Percentiles rank a stretch among this genome's conserved stretches.
These are phyloP conservation scores for Rachycentron canadum DNA, from an alignment of 2,797 vertebrate genomes.

Conservation along the genomic window DNA sequence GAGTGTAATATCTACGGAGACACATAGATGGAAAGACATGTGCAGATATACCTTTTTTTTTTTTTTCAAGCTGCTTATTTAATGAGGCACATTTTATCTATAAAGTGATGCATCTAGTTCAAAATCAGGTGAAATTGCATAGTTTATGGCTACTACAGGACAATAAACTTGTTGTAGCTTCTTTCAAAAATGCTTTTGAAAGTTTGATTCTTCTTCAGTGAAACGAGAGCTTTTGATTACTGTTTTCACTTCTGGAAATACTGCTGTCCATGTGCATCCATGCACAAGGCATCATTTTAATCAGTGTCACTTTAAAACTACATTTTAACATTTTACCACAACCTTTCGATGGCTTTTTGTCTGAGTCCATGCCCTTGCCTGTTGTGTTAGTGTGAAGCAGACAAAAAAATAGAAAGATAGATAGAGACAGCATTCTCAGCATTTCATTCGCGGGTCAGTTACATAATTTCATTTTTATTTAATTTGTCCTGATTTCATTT, in stretches of 20 bases:
- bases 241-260: background rate
- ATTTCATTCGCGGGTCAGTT: conserved; percentile 12
- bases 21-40: background rate
- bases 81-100: conserved; percentile 27
- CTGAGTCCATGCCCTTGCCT: background rate
- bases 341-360: background rate
- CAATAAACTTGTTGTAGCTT: background rate
- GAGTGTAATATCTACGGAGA: conserved; percentile 1
- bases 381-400: background rate
- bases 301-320: background rate
- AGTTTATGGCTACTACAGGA: background rate
- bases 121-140: conserved; percentile 8
- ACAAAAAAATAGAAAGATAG: background rate
- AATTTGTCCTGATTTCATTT: conserved; percentile 54
- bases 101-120: conserved; percentile 19
- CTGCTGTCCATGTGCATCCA: background rate
- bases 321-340: background rate
- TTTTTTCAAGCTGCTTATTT: background rate
- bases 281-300: background rate
- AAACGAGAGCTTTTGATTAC: background rate
- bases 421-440: conserved; percentile 16
- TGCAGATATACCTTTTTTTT: too few relatives aligned
- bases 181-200: background rate
- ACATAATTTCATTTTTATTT: conserved; percentile 51
- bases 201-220: background rate